Conservation (phyloP, 2,888 invertebrate genomes). For the Bombylius discolor region DNA sequence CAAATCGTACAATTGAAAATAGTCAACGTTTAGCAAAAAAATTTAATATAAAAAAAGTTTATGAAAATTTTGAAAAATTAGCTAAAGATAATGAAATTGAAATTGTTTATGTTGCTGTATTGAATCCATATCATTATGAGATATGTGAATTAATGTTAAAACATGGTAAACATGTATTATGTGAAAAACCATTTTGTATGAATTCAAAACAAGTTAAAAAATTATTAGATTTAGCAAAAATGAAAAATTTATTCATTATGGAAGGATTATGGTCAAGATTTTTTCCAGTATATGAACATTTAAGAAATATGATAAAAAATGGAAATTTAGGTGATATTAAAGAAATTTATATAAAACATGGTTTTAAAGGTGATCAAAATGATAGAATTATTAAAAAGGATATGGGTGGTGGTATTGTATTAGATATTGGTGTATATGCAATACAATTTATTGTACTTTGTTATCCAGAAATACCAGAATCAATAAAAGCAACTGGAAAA, state of each 20-base stretch:
- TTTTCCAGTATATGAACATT: constrained; percentile 55
- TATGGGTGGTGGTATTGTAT: constrained; percentile 58
- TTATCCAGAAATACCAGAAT: constrained; percentile 51
- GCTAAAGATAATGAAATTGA: constrained; percentile 60
- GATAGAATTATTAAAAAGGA: constrained; percentile 46
- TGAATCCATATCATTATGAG: constrained; percentile 57
- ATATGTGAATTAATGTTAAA: constrained; percentile 57
- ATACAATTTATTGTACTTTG: constrained; percentile 56
- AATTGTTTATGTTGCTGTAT: constrained; percentile 66
- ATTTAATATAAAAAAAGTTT: constrained; percentile 52
- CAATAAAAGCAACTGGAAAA: constrained; percentile 51
- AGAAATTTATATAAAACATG: constrained; percentile 54
- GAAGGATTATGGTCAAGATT: constrained; percentile 76
- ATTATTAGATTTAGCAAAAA: constrained; percentile 49
- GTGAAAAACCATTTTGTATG: constrained; percentile 75
- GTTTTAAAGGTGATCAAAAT: constrained; percentile 41
- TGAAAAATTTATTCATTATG: constrained; percentile 60
- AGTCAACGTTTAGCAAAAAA: constrained; percentile 58
- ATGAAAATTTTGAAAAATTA: constrained; percentile 59
- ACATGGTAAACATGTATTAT: constrained; percentile 68
- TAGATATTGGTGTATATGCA: constrained; percentile 62
- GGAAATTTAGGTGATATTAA: constrained; percentile 53
- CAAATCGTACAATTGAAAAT: constrained; percentile 52
- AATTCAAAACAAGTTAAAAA: constrained; percentile 55
- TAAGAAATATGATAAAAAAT: constrained; percentile 39